Percentiles rank a stretch among this genome's conserved stretches.
phyloP scores from a whole-genome alignment of 2,888 invertebrate species.

The Xestia sexstrigata region DNA sequence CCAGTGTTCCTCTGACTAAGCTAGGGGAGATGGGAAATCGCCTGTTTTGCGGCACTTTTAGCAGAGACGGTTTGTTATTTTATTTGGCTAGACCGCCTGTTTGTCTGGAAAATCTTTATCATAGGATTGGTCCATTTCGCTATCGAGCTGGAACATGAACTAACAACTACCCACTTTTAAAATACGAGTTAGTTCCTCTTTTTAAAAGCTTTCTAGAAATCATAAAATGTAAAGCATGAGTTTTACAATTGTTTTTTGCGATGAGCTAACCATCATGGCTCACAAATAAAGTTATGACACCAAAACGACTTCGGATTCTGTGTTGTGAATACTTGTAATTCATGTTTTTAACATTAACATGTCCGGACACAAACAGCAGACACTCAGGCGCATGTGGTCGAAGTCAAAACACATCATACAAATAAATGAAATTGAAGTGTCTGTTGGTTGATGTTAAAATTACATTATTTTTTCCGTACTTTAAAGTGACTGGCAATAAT shows the following conservation, averaged over 20 bases:
- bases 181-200: too few species aligned
- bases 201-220: background rate
- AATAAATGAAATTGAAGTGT: too few species aligned
- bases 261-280: background rate
- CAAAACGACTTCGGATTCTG: conserved; percentile 1
- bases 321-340: conserved; percentile 12
- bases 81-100: background rate
- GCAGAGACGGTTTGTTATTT: background rate
- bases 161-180: background rate
- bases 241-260: background rate
- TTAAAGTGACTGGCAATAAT: too few species aligned
- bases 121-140: background rate
- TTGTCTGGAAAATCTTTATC: background rate
- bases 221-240: background rate
- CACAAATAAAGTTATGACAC: conserved; percentile 5
- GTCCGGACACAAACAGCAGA: background rate
- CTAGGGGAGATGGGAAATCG: background rate
- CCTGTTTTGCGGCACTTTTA: background rate
- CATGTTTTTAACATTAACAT: conserved; percentile 6
- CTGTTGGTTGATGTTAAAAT: too few species aligned
- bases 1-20: conserved; percentile 1
- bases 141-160: background rate
- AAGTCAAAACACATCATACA: conserved; percentile 2
- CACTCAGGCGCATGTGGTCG: conserved; percentile 28
- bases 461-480: too few species aligned